Evolutionary conservation across 2,797 vertebrate genomes (phyloP).

Genomic region (Pseudomugil tenellus): DNA sequence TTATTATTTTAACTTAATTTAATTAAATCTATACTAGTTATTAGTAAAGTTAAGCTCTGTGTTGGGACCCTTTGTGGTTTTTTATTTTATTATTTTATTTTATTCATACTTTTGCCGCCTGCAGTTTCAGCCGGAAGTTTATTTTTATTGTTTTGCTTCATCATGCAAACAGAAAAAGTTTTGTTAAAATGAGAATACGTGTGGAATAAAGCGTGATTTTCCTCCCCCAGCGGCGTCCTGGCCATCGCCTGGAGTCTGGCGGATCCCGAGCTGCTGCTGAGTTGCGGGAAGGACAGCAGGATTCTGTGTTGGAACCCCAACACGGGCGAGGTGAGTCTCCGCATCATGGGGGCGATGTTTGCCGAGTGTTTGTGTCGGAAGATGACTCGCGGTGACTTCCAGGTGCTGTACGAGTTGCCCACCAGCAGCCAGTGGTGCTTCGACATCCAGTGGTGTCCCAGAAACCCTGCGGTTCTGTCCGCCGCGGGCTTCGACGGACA

Average conservation of each 20-base stretch:
- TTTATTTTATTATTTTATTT: too few relatives aligned
- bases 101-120: too few relatives aligned
- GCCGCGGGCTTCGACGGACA: conserved; percentile 92
- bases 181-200: too few relatives aligned
- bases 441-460: conserved; percentile 97
- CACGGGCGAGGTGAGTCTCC: conserved; percentile 87
- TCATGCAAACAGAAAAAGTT: too few relatives aligned
- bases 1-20: too few relatives aligned
- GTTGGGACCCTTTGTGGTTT: too few relatives aligned
- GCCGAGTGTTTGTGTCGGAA: too few relatives aligned
- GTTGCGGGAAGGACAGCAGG: conserved; percentile 95
- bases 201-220: too few relatives aligned
- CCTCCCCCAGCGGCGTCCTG: conserved; percentile 86
- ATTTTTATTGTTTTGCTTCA: too few relatives aligned
- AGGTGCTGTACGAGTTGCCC: conserved; percentile 96
- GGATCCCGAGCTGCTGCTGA: conserved; percentile 94
- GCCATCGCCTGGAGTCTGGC: conserved; percentile 95
- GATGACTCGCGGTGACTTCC: neutral
- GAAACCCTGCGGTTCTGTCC: conserved; percentile 94
- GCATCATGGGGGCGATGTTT: fast-evolving
- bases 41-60: too few relatives aligned
- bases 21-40: too few relatives aligned
- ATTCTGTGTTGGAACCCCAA: conserved; percentile 98
- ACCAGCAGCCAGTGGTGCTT: conserved; percentile 97
- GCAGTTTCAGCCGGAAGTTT: too few relatives aligned